phyloP scores from a whole-genome alignment of 2,797 vertebrate genomes.

The Philypnodon macrostomus region DNA sequence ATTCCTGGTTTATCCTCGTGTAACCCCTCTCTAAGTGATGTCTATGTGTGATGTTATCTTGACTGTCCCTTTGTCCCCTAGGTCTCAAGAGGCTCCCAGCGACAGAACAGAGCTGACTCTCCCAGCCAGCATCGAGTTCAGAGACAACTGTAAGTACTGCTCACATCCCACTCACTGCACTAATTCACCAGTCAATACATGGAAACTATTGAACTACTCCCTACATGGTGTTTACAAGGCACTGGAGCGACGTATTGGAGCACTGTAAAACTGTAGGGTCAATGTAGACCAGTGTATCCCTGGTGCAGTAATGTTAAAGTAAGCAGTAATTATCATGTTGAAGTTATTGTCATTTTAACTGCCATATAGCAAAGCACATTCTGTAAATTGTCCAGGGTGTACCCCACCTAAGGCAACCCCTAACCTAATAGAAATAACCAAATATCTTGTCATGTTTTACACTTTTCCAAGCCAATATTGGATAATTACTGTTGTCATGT shows the following conservation, averaged over 20 bases:
- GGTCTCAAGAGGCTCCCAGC: conserved; percentile 83
- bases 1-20: conserved; percentile 6
- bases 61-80: conserved; percentile 53
- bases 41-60: not conserved
- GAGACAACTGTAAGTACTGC: conserved; percentile 91
- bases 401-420: no score
- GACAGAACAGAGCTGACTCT: conserved; percentile 83
- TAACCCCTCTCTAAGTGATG: not conserved
- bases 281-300: no score
- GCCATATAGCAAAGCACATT: not conserved
- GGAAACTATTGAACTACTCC: conserved; percentile 54
- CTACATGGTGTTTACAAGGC: not conserved
- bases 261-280: not conserved
- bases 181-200: conserved; percentile 29
- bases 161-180: conserved; percentile 8
- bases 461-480: no score
- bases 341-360: no score
- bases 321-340: no score
- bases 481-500: no score
- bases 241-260: not conserved
- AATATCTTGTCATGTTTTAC: no score
- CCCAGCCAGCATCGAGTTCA: conserved; percentile 94
- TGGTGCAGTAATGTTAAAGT: no score
- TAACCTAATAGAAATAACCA: no score
- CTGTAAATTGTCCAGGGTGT: no score